A percentile compares a stretch with the other conserved stretches of the same genome.
Conservation (phyloP, 1,140 invertebrate species). For the Magallana gigas region DNA sequence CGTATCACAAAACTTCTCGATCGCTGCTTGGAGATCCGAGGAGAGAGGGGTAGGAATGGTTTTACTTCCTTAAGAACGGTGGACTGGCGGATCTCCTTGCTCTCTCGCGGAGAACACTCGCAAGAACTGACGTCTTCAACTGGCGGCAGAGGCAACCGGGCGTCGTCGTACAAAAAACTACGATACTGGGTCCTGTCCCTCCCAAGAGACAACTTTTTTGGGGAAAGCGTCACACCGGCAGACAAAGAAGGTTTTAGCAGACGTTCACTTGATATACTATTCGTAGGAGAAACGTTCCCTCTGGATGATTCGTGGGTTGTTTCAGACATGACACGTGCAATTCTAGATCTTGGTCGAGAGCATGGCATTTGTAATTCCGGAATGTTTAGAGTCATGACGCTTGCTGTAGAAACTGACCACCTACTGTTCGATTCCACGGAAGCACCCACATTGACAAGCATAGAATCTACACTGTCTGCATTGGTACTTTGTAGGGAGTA, state of each 20-base stretch:
- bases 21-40: background rate
- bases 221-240: constrained; percentile 1
- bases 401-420: constrained; percentile 36
- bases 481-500: constrained; percentile 31
- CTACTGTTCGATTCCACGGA: constrained; percentile 25
- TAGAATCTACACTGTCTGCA: constrained; percentile 28
- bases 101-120: constrained; percentile 1
- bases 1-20: constrained; percentile 11
- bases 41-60: constrained; percentile 24
- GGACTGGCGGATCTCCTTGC: constrained; percentile 4
- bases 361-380: constrained; percentile 39
- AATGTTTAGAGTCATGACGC: constrained; percentile 35
- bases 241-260: constrained; percentile 22
- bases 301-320: constrained; percentile 12
- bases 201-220: background rate
- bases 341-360: constrained; percentile 21
- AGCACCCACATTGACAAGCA: constrained; percentile 29
- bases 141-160: background rate
- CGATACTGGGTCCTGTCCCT: background rate
- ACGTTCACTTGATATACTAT: constrained; percentile 21
- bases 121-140: background rate
- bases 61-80: background rate
- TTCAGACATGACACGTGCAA: constrained; percentile 21
- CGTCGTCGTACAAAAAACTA: background rate
- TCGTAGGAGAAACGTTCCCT: constrained; percentile 11